Conservation (phyloP, 2,797 vertebrate species). For the Ficedula albicollis region DNA sequence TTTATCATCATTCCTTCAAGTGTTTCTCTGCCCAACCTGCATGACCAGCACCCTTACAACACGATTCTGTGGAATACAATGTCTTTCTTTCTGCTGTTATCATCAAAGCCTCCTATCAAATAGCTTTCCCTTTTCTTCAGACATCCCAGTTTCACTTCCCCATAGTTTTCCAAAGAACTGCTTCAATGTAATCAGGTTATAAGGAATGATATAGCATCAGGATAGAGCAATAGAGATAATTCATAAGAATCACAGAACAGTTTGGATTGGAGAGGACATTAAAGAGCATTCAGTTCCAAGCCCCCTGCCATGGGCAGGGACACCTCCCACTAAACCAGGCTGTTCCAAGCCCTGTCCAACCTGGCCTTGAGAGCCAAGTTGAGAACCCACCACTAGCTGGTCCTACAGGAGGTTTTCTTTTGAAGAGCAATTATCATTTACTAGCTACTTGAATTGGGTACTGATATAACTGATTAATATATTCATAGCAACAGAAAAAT, state of each 20-base stretch:
- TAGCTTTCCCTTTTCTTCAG: not conserved
- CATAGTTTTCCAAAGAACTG: not conserved
- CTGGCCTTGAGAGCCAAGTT: not conserved
- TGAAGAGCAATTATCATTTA: not conserved
- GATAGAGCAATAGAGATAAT: not conserved
- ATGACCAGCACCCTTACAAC: not conserved
- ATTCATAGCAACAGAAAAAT: not conserved
- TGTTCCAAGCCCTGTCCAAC: not conserved
- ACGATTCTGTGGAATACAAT: not conserved
- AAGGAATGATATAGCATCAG: not conserved
- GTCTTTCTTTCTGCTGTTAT: not conserved
- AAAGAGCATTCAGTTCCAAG: not conserved
- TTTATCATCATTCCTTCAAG: not conserved
- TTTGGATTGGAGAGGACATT: not conserved
- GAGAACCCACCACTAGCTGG: not conserved
- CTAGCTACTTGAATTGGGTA: not conserved
- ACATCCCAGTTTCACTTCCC: not conserved
- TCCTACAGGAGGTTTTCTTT: not conserved
- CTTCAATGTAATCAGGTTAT: not conserved
- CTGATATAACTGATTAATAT: not conserved
- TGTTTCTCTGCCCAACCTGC: not conserved
- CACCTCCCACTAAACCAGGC: not conserved
- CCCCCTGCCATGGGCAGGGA: not conserved
- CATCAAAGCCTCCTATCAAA: not conserved
- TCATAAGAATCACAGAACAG: not conserved